Evolutionary conservation across 2,113 vertebrate genomes (phyloP).

Genomic region (Rousettus leschenaultii): DNA sequence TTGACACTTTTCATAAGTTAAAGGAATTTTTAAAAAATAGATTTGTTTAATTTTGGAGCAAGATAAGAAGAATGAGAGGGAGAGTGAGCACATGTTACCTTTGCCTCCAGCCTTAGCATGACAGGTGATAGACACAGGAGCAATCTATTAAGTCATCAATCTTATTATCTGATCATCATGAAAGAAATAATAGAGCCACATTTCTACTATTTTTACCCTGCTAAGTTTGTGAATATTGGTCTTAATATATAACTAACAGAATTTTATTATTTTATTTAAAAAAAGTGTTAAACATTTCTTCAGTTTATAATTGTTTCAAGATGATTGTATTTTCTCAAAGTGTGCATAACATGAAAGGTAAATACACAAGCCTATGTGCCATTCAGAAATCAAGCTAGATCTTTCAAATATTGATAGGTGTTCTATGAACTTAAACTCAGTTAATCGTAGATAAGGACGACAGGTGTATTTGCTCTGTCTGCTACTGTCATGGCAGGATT

Average conservation of each 20-base stretch:
- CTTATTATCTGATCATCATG: not conserved
- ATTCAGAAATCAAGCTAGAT: not conserved
- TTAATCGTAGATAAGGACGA: not conserved
- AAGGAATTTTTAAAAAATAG: not conserved
- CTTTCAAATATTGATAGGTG: not conserved
- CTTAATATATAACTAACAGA: not conserved
- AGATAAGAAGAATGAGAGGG: not conserved
- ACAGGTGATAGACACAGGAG: not conserved
- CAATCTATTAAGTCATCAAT: not conserved
- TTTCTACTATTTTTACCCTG: not conserved
- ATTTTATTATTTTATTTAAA: not conserved
- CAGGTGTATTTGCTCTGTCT: not conserved
- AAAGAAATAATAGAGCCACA: not conserved
- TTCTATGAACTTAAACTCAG: not conserved
- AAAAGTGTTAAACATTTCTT: not conserved
- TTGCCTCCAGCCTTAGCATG: not conserved
- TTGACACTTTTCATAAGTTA: not conserved
- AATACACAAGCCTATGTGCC: not conserved
- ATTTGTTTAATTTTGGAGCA: not conserved
- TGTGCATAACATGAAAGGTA: not conserved
- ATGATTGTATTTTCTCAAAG: not conserved
- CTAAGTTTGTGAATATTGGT: not conserved
- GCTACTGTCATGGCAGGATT: not conserved
- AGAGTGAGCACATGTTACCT: fast-evolving
- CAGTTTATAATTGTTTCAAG: not conserved